These are phyloP conservation scores for Porites australiensis DNA, from an alignment of 64 coral and sea anemone species.

Conservation along the genomic window DNA sequence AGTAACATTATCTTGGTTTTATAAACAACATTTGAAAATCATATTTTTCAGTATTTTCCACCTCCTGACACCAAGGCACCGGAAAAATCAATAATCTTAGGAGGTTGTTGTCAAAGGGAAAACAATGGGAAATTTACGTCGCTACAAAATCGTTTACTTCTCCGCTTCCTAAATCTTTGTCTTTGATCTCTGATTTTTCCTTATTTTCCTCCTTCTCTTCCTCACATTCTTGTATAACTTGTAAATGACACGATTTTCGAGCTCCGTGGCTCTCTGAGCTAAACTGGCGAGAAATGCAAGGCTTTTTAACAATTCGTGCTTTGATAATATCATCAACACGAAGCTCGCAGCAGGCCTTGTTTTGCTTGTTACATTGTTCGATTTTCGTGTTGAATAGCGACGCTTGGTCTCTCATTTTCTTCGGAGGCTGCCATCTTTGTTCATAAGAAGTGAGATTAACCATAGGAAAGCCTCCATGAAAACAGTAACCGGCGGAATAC, in stretches of 20 bases:
- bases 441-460: background rate
- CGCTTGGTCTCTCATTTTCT: conserved; percentile 4
- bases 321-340: conserved; percentile 12
- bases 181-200: background rate
- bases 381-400: background rate
- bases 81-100: too few relatives aligned
- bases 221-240: conserved; percentile 36
- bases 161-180: background rate
- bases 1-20: too few relatives aligned
- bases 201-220: conserved; percentile 15
- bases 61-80: too few relatives aligned
- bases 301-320: background rate
- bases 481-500: conserved; percentile 30
- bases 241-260: conserved; percentile 15
- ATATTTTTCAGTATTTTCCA: too few relatives aligned
- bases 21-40: too few relatives aligned
- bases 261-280: background rate
- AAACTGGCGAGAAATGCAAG: background rate
- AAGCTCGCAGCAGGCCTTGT: background rate
- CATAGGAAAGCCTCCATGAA: conserved; percentile 47
- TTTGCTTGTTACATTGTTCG: background rate
- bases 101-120: too few relatives aligned
- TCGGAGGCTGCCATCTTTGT: conserved; percentile 10
- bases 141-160: background rate
- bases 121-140: too few relatives aligned